A percentile compares a stretch with the other conserved stretches of the same genome.
These are phyloP conservation scores for Hypotaenidia okinawae DNA, from an alignment of 2,797 vertebrate genomes.

Conservation along the genomic window DNA sequence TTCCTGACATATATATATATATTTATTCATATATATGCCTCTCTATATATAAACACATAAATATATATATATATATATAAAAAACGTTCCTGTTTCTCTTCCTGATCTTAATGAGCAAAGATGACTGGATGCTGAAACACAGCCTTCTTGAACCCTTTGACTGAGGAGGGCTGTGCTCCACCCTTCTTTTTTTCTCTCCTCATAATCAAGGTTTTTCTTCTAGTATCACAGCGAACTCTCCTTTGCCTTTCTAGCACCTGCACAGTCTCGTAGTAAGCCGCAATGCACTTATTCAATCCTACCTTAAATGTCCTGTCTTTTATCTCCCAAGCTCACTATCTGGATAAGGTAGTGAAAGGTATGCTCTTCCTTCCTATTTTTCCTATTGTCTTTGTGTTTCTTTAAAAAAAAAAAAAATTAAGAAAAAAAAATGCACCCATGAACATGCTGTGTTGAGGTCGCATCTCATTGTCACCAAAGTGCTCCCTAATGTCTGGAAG, in stretches of 20 bases:
- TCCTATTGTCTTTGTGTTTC: conserved; percentile 80
- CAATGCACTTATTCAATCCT: conserved; percentile 85
- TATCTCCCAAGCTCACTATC: conserved; percentile 99
- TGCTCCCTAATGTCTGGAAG: conserved; percentile 52
- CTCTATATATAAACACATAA: not conserved
- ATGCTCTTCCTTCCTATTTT: conserved; percentile 89
- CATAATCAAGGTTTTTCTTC: conserved; percentile 65
- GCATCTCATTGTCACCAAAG: conserved; percentile 53
- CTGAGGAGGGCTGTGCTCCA: conserved; percentile 67
- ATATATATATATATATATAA: not conserved
- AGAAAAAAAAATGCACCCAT: conserved; percentile 15
- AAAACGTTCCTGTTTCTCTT: conserved; percentile 23
- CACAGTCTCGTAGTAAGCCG: conserved; percentile 75
- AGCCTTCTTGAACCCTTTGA: conserved; percentile 20
- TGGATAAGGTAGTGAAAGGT: conserved; percentile 99
- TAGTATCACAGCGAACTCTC: conserved; percentile 12
- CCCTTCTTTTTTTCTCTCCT: conserved; percentile 46
- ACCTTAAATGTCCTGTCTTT: conserved; percentile 98
- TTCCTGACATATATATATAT: not conserved
- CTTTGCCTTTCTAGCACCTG: conserved; percentile 71
- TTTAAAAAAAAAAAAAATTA: not conserved
- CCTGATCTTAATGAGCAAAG: conserved; percentile 25
- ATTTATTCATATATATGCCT: not conserved
- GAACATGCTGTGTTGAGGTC: conserved; percentile 62
- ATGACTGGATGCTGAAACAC: conserved; percentile 37